Evolutionary conservation across 2,797 vertebrate genomes (phyloP).

Genomic region (Enteromius viviparus): DNA sequence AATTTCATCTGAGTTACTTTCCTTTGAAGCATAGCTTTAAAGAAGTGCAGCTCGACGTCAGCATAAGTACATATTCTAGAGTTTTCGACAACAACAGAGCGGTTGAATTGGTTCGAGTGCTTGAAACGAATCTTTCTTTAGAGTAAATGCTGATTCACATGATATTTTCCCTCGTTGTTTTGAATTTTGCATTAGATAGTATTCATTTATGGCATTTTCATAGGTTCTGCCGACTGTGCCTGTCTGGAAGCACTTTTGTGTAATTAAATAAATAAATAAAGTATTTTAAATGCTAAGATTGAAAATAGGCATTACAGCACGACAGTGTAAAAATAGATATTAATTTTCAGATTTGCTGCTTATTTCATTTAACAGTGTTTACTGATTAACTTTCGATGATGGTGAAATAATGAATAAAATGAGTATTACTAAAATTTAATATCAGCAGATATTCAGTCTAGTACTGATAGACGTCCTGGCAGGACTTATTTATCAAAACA

Average conservation of each 20-base stretch:
- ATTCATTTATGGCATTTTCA: not conserved
- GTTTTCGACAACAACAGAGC: too few species aligned
- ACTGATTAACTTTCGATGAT: not conserved
- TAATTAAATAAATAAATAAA: not conserved
- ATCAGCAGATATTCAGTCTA: too few species aligned
- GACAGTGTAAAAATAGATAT: not conserved
- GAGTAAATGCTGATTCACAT: not conserved
- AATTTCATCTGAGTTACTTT: not conserved
- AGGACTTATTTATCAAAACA: too few species aligned
- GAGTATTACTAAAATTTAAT: not conserved
- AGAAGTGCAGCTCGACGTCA: not conserved
- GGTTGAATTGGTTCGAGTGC: not conserved
- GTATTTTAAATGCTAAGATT: not conserved
- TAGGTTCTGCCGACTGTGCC: not conserved
- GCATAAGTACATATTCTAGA: not conserved
- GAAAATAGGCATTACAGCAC: not conserved
- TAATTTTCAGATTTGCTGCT: not conserved
- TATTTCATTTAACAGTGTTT: not conserved
- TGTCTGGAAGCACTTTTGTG: not conserved
- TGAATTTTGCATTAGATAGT: not conserved
- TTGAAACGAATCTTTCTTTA: not conserved
- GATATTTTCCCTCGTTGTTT: not conserved
- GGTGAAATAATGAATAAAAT: not conserved
- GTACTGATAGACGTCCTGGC: too few species aligned
- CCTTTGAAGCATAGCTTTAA: not conserved